A percentile compares a stretch with the other conserved stretches of the same genome.
Conservation (phyloP, 2,113 vertebrate species). For the Alosa alosa region DNA sequence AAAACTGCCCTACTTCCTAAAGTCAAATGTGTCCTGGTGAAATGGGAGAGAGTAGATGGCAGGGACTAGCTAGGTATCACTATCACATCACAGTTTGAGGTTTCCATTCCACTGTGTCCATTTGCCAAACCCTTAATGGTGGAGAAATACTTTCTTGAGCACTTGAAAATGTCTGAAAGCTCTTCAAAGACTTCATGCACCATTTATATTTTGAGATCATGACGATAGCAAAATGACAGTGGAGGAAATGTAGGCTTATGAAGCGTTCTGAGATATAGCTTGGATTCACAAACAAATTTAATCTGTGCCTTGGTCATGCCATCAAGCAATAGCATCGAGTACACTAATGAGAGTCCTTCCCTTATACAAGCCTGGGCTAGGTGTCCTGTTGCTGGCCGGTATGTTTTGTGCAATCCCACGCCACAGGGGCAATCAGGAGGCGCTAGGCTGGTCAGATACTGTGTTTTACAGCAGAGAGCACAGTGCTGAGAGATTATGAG, state of each 20-base stretch:
- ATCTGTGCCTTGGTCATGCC: neutral
- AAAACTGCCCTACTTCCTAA: neutral
- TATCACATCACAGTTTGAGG: neutral
- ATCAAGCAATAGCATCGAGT: neutral
- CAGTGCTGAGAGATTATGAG: neutral
- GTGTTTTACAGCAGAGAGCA: neutral
- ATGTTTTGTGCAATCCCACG: neutral
- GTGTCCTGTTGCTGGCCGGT: neutral
- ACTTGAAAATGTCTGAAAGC: neutral
- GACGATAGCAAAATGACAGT: neutral
- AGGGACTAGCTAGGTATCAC: neutral
- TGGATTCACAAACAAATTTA: neutral
- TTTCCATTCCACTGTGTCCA: neutral
- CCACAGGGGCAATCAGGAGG: neutral
- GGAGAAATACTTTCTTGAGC: neutral
- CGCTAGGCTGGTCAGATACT: neutral
- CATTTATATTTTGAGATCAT: neutral
- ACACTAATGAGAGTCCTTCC: neutral
- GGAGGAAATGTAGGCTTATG: too few relatives aligned
- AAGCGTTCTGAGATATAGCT: neutral
- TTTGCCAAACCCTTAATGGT: neutral
- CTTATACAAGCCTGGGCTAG: neutral
- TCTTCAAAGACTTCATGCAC: neutral
- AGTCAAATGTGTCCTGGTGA: neutral
- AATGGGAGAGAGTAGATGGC: neutral